A percentile compares a stretch with the other conserved stretches of the same genome.
phyloP scores from a whole-genome alignment of 2,888 invertebrate genomes.

The Steinernema carpocapsae region DNA sequence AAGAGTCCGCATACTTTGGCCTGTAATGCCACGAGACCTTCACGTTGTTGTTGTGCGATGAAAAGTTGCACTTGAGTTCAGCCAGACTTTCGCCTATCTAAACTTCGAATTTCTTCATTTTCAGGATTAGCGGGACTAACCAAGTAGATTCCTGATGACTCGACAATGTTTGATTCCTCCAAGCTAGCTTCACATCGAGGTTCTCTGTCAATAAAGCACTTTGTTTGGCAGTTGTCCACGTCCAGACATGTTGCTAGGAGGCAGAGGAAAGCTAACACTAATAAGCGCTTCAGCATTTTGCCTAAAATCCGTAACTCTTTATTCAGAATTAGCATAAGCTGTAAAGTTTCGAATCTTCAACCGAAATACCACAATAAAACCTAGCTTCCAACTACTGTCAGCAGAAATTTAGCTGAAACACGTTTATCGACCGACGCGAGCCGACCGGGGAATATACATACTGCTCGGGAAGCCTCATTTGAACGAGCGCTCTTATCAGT shows the following conservation, averaged over 20 bases:
- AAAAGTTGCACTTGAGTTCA: constrained; percentile 25
- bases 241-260: neutral
- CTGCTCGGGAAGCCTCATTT: too few species aligned
- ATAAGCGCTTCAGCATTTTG: too few species aligned
- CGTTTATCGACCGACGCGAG: too few species aligned
- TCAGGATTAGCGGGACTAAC: neutral
- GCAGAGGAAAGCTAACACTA: neutral
- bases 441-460: too few species aligned
- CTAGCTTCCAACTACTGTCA: too few species aligned
- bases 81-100: constrained; percentile 15
- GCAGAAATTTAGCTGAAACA: too few species aligned
- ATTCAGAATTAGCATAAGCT: too few species aligned
- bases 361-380: too few species aligned
- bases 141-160: constrained; percentile 34
- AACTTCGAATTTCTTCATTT: neutral
- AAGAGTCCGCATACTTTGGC: constrained; percentile 15
- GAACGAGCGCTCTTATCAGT: too few species aligned
- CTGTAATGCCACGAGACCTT: constrained; percentile 27
- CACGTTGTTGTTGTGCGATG: constrained; percentile 28
- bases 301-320: too few species aligned
- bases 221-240: constrained; percentile 31
- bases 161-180: constrained; percentile 12
- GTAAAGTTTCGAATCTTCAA: too few species aligned
- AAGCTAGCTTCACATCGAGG: constrained; percentile 22
- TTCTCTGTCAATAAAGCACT: constrained; percentile 25